Percentiles rank a stretch among this genome's conserved stretches.
These are phyloP conservation scores for Misgurnus mizolepis DNA, from an alignment of 2,113 vertebrate genomes.

Conservation along the genomic window DNA sequence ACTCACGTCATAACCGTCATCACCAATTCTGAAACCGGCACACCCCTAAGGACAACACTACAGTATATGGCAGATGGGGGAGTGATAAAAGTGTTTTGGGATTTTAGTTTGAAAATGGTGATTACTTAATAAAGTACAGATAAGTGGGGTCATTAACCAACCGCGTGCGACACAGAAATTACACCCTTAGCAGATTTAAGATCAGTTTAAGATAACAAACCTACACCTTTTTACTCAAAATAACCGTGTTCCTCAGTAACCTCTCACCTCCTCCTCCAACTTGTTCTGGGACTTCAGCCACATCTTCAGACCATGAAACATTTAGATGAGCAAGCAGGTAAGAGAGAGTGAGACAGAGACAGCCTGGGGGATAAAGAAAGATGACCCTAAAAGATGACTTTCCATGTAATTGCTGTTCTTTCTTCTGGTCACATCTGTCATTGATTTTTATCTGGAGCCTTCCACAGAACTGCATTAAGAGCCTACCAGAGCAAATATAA, in stretches of 20 bases:
- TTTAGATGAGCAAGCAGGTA: constrained; percentile 35
- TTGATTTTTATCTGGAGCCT: constrained; percentile 32
- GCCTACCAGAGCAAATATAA: constrained; percentile 44
- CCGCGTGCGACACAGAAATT: too few relatives aligned
- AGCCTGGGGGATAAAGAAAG: neutral
- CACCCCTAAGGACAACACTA: too few relatives aligned
- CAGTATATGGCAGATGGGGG: too few relatives aligned
- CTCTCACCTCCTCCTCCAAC: neutral
- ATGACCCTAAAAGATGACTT: constrained; percentile 35
- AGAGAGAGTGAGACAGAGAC: constrained; percentile 5
- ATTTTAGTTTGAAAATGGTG: too few relatives aligned
- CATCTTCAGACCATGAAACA: constrained; percentile 31
- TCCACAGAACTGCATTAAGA: constrained; percentile 35
- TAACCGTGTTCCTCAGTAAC: neutral
- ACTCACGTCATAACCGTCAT: too few relatives aligned
- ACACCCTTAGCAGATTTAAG: too few relatives aligned
- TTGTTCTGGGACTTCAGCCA: neutral
- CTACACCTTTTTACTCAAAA: neutral
- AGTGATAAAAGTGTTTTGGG: too few relatives aligned
- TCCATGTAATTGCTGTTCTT: constrained; percentile 45
- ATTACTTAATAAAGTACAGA: too few relatives aligned
- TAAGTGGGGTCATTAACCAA: too few relatives aligned
- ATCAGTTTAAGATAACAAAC: too few relatives aligned
- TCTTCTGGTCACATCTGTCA: constrained; percentile 51
- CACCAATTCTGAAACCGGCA: too few relatives aligned